A percentile compares a stretch with the other conserved stretches of the same genome.
These are phyloP conservation scores for Candoia aspera DNA, from an alignment of 2,113 vertebrate genomes.

Conservation along the genomic window DNA sequence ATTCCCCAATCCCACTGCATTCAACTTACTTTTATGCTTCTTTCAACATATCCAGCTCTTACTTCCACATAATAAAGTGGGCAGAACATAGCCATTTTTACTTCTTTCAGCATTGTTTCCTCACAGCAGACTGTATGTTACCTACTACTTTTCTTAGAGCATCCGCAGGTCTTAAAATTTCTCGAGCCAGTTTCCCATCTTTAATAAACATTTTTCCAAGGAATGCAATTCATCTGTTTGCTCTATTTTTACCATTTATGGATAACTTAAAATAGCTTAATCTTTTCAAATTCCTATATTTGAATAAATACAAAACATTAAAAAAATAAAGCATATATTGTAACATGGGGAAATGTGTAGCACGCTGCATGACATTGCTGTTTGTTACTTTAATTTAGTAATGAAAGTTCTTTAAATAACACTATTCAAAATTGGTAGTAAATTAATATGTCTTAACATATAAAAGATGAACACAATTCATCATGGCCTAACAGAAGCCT, in stretches of 20 bases:
- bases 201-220: not conserved
- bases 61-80: not conserved
- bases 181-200: not conserved
- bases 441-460: not conserved
- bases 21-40: not conserved
- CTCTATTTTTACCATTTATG: not conserved
- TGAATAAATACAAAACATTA: not conserved
- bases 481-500: not conserved
- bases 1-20: not conserved
- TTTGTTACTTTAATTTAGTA: not conserved
- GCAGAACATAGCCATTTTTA: not conserved
- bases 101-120: not conserved
- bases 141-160: not conserved
- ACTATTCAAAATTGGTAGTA: not conserved
- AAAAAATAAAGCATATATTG: no score
- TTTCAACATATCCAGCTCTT: not conserved
- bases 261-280: not conserved
- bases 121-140: not conserved
- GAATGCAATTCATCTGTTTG: not conserved
- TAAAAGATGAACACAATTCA: not conserved
- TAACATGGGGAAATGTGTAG: no score
- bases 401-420: not conserved
- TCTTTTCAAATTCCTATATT: not conserved
- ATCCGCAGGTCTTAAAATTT: not conserved
- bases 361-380: not conserved